Conservation (phyloP, 1,140 invertebrate genomes). For the Periplaneta americana region DNA sequence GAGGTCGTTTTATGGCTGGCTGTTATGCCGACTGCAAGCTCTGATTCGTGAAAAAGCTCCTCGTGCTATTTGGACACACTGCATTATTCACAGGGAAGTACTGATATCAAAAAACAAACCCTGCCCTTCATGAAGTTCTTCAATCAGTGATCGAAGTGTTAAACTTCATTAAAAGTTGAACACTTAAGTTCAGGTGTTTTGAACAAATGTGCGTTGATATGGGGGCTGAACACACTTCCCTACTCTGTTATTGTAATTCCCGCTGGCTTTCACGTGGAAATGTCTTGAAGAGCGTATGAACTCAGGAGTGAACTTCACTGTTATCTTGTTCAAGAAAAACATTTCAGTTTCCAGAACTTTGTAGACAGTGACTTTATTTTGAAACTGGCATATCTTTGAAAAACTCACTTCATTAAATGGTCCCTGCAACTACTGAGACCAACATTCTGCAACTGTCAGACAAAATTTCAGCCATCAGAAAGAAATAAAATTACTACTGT, state of each 20-base stretch:
- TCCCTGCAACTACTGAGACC: neutral
- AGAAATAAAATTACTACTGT: neutral
- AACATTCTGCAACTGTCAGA: neutral
- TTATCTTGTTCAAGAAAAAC: neutral
- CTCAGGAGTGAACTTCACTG: neutral
- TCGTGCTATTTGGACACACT: neutral
- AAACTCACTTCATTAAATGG: neutral
- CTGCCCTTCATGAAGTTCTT: neutral
- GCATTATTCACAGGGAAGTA: neutral
- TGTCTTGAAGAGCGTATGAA: neutral
- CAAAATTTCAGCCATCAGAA: neutral
- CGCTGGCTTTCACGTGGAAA: neutral
- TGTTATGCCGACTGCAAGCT: neutral
- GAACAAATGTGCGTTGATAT: neutral
- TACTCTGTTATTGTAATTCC: too few species aligned
- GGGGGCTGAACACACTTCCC: too few species aligned
- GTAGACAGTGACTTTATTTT: neutral
- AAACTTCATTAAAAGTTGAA: neutral
- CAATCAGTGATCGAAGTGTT: neutral
- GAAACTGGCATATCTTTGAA: neutral
- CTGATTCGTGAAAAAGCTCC: neutral
- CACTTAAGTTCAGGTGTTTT: neutral
- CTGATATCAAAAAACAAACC: neutral
- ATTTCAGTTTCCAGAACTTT: neutral
- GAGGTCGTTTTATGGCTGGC: neutral